Conservation (phyloP, 2,113 vertebrate species). For the Serinus canaria region DNA sequence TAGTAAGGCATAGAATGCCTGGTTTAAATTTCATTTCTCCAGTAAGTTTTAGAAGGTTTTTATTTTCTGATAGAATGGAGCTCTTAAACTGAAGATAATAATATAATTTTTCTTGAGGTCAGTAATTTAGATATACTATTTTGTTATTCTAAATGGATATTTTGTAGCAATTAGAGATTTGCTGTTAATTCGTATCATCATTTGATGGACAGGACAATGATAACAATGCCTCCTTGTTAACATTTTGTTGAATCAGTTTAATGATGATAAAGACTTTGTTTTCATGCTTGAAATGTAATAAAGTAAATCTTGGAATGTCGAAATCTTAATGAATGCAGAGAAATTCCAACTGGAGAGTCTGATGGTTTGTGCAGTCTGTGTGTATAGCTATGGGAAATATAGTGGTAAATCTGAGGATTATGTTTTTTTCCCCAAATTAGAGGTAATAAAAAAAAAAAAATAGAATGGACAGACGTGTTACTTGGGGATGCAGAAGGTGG, state of each 20-base stretch:
- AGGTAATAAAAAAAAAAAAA: neutral
- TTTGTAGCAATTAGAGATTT: neutral
- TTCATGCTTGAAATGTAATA: slow-evolving; percentile 41
- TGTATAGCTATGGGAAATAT: neutral
- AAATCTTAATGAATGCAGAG: slow-evolving; percentile 52
- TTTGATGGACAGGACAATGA: neutral
- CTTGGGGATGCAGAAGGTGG: neutral
- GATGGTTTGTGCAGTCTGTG: neutral
- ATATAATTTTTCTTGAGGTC: neutral
- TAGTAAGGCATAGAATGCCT: neutral
- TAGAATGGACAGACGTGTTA: neutral
- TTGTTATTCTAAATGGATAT: neutral
- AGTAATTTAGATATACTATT: neutral
- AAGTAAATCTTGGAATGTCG: slow-evolving; percentile 46
- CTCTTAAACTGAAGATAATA: neutral
- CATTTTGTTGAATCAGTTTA: slow-evolving; percentile 42
- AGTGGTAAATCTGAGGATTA: slow-evolving; percentile 25
- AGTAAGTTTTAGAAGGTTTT: neutral
- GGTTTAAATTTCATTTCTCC: neutral
- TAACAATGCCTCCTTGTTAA: neutral
- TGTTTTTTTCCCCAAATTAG: neutral
- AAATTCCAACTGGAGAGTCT: slow-evolving; percentile 47
- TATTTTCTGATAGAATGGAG: neutral
- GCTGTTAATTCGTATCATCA: slow-evolving; percentile 5
- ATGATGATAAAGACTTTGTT: slow-evolving; percentile 36